Base-by-base conservation (phyloP, 2,888 invertebrate species). In the Carterocephalus palaemon region DNA sequence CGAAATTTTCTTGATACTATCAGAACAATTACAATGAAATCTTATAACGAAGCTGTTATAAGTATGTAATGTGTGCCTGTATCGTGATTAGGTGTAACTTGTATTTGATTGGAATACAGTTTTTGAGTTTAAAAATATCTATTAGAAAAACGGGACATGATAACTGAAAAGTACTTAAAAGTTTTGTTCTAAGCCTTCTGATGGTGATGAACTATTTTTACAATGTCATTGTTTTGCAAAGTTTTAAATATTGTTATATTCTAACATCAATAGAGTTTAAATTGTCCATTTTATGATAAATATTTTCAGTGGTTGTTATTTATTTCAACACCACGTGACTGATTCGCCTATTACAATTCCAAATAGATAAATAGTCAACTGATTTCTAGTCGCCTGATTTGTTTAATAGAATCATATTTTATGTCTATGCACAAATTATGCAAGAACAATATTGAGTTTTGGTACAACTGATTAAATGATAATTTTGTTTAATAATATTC, bases 341-440 rank as follows among this genome's bases (percentile, higher is more conserved):
- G 7, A 15, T 8, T 29, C 9, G 29, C 16, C 29, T 29, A 16
- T 29, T 8, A 29, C 29, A 16, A 36, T 15, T 36, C 36, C 36
- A 36, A 36, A 36, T 36, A 36, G 15, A 16, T 9, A 36, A 34
- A 22, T 23, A 36, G 36, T 36, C 36, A 36, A 36, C 9, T 9
- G 23, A 24, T 34, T 16, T 36, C 36, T 36, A 36, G 36, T 36
- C 36, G 29, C 16, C 9, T 29, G 29, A 29, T 29, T 8, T 29
- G 16, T 4, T 15, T 6, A 4, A 7, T 7, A 26, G 6, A 26
- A 26, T 12, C 10, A 12, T 7, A 12, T 12, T 22, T 26, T 10
- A 10, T 12, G 12, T 26, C 13, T 12, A 26, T n/a, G n/a, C n/a
- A n/a, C n/a, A n/a, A n/a, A n/a, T n/a, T n/a, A n/a, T n/a, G n/a